Evolutionary conservation across 2,888 invertebrate genomes (phyloP).

Genomic region (Lasioglossum lativentre): DNA sequence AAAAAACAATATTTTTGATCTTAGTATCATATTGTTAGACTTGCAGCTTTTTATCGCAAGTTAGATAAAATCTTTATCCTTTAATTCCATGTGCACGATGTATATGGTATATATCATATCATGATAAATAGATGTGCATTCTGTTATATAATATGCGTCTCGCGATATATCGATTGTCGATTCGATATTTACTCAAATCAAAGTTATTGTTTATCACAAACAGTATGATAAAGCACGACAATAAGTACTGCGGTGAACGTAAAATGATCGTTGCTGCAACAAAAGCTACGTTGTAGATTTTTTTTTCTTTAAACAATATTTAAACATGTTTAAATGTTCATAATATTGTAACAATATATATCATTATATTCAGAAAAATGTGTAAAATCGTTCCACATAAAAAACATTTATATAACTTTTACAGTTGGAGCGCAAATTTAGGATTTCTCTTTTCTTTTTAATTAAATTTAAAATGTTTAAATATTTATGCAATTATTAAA

Average conservation of each 20-base stretch:
- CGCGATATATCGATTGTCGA: neutral
- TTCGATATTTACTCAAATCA: conserved; percentile 1
- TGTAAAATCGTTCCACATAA: too few species aligned
- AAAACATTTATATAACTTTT: too few species aligned
- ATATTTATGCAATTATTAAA: neutral
- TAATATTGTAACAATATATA: neutral
- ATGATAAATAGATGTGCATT: neutral
- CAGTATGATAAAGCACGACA: too few species aligned
- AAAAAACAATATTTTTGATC: neutral
- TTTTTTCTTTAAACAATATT: neutral
- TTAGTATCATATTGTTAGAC: neutral
- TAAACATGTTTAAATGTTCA: too few species aligned
- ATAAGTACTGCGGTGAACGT: too few species aligned
- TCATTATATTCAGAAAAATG: too few species aligned
- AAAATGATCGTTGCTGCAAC: too few species aligned
- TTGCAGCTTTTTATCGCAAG: neutral
- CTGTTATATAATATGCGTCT: neutral
- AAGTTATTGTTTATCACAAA: neutral
- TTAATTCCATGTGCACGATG: neutral
- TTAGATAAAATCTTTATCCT: neutral
- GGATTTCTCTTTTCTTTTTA: neutral
- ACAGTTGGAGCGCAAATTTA: too few species aligned
- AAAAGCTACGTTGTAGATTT: neutral
- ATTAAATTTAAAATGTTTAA: neutral
- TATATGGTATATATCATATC: neutral